Percentiles rank a stretch among this genome's conserved stretches.
Evolutionary conservation across 2,113 vertebrate species (phyloP).

Genomic region (Columba janthina): DNA sequence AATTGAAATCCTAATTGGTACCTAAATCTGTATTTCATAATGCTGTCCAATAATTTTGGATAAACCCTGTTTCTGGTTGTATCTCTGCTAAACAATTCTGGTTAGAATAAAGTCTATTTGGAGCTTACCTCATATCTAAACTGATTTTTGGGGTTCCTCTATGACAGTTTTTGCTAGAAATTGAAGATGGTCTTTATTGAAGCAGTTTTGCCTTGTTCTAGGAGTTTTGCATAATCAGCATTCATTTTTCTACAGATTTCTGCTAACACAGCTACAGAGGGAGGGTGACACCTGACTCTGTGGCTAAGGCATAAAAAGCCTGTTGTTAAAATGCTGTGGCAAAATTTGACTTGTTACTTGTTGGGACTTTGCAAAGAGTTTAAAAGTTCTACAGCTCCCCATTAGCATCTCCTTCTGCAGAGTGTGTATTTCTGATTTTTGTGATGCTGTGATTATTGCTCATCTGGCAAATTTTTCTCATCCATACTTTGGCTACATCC

Average conservation of each 20-base stretch:
- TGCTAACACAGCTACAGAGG: background rate
- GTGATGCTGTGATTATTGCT: background rate
- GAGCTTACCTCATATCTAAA: too few relatives aligned
- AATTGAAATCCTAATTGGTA: too few relatives aligned
- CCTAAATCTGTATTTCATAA: too few relatives aligned
- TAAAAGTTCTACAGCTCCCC: background rate
- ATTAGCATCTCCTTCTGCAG: background rate
- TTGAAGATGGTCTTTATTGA: background rate
- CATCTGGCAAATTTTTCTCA: background rate
- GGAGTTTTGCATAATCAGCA: background rate
- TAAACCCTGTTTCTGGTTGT: too few relatives aligned
- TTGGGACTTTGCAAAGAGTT: background rate
- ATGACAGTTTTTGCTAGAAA: background rate
- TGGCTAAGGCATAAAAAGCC: background rate
- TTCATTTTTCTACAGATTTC: background rate
- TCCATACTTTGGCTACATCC: background rate
- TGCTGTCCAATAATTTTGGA: too few relatives aligned
- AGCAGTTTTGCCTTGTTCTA: background rate
- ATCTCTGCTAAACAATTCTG: too few relatives aligned
- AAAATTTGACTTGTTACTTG: background rate
- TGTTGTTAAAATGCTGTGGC: background rate
- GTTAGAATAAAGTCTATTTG: too few relatives aligned
- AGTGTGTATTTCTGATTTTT: background rate
- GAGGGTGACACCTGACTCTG: background rate
- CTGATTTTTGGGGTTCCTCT: too few relatives aligned